A percentile compares a stretch with the other conserved stretches of the same genome.
phyloP scores from a whole-genome alignment of 2,113 vertebrate genomes.

The Lepisosteus oculatus region DNA sequence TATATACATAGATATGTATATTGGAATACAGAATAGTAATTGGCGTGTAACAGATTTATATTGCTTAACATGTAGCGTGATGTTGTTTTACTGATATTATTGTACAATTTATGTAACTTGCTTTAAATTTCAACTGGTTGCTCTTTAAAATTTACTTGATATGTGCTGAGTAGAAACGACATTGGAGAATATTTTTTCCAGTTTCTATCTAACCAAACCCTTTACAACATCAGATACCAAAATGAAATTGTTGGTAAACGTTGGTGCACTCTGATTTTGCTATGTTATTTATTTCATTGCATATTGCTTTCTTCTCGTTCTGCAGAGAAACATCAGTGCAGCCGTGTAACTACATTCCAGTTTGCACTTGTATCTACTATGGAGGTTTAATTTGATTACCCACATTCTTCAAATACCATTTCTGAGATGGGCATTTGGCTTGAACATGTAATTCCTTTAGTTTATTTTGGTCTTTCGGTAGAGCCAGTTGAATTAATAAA shows the following conservation, averaged over 20 bases:
- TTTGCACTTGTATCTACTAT: neutral
- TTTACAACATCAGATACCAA: slow-evolving; percentile 66
- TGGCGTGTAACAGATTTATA: slow-evolving; percentile 68
- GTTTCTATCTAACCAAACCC: slow-evolving; percentile 61
- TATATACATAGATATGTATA: slow-evolving; percentile 44
- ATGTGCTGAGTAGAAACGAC: slow-evolving; percentile 37
- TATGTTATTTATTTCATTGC: slow-evolving; percentile 42
- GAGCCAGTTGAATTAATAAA: too few species aligned
- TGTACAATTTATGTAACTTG: slow-evolving; percentile 60
- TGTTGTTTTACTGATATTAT: slow-evolving; percentile 63
- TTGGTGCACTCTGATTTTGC: slow-evolving; percentile 53
- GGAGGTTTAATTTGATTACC: slow-evolving; percentile 27
- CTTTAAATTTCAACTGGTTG: slow-evolving; percentile 58
- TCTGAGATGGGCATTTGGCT: slow-evolving; percentile 22
- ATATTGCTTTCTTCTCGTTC: slow-evolving; percentile 17
- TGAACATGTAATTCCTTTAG: too few species aligned
- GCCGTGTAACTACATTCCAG: slow-evolving; percentile 42
- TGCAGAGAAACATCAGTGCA: slow-evolving; percentile 46
- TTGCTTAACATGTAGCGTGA: slow-evolving; percentile 59
- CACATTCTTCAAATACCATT: slow-evolving; percentile 33
- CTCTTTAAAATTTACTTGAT: slow-evolving; percentile 63
- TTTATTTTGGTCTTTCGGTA: too few species aligned
- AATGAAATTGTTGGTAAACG: slow-evolving; percentile 59
- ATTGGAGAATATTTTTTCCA: slow-evolving; percentile 34
- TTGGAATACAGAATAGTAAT: slow-evolving; percentile 53